Conservation (phyloP, 2,113 vertebrate genomes). For the Amphiprion percula region DNA sequence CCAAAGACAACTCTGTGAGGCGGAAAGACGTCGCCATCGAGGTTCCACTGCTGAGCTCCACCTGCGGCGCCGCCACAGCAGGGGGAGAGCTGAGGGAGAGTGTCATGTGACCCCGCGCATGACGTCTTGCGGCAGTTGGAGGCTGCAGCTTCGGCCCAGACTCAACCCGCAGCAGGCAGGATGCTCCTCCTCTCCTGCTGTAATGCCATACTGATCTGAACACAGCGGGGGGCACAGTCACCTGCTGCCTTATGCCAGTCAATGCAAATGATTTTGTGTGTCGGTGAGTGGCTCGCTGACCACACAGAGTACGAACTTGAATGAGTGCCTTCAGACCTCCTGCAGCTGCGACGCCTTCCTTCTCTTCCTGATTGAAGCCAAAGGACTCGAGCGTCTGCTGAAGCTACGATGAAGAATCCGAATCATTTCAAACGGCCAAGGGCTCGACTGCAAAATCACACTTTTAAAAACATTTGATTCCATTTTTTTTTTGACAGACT, state of each 20-base stretch:
- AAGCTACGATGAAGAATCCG: constrained; percentile 75
- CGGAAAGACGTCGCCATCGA: constrained; percentile 89
- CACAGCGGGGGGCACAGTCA: constrained; percentile 6
- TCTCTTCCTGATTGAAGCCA: constrained; percentile 39
- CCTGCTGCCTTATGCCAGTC: constrained; percentile 89
- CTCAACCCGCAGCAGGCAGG: neutral
- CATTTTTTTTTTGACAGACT: constrained; percentile 54
- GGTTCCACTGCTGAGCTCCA: constrained; percentile 83
- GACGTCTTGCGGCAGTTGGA: neutral
- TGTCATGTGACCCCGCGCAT: constrained; percentile 85
- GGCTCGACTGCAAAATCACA: constrained; percentile 61
- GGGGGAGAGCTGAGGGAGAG: constrained; percentile 87
- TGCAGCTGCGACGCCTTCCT: neutral
- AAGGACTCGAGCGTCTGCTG: constrained; percentile 45
- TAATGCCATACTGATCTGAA: constrained; percentile 38
- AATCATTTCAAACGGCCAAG: constrained; percentile 73
- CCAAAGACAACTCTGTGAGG: constrained; percentile 91
- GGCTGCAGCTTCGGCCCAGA: constrained; percentile 25
- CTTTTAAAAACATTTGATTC: constrained; percentile 70
- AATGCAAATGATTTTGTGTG: constrained; percentile 92
- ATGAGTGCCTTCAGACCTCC: constrained; percentile 78
- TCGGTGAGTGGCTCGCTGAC: constrained; percentile 64
- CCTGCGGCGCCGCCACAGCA: constrained; percentile 72
- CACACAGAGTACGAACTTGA: constrained; percentile 85
- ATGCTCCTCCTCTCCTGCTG: constrained; percentile 2